Base-by-base conservation (phyloP, 2,888 invertebrate species). In the Drosophila basisetae region DNA sequence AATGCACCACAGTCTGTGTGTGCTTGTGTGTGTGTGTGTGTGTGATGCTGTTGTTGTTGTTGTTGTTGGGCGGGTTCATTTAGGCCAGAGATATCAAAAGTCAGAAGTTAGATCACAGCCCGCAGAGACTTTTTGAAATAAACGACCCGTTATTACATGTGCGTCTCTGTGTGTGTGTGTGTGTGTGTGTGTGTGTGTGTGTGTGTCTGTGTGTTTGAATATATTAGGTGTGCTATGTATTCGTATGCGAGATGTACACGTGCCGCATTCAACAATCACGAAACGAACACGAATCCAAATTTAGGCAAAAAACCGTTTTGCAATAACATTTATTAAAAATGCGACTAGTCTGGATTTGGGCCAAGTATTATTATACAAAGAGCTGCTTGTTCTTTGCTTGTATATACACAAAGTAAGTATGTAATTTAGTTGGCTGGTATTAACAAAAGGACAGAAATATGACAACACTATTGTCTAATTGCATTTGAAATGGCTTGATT, bases 61-160 rank as follows among this genome's bases (percentile, higher is more conserved):
- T 68, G 75, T 61, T 66, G 68, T 66, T 77, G 76, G 84, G 73
- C 77, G 80, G 84, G 78, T 89, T 89, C 80, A 82, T 86, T 86
- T 89, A 71, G 86, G 80, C 83, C 83, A 89, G 77, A 87, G 74
- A 78, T 87, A 84, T 89, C 88, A 90, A 84, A 85, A 88, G 86
- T 90, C 83, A 84, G 79, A 89, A 87, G 85, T 82, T 81, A 73
- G 76, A 58, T 50, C 78, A 70, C 65, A 70, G 61, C 55, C 63
- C 71, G 59, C 71, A 74, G 76, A 73, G 77, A 80, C 73, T 83
- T 59, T 68, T 56, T 68, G 77, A 81, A 83, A 84, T 86, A 83
- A 84, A 81, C 74, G 73, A 76, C 68, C 74, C 73, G 84, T 86
- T 86, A 86, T 86, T 86, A 81, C 70, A 77, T 55, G 52, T 62